phyloP scores from a whole-genome alignment of 2,888 invertebrate species.

The Pristionchus mayeri region DNA sequence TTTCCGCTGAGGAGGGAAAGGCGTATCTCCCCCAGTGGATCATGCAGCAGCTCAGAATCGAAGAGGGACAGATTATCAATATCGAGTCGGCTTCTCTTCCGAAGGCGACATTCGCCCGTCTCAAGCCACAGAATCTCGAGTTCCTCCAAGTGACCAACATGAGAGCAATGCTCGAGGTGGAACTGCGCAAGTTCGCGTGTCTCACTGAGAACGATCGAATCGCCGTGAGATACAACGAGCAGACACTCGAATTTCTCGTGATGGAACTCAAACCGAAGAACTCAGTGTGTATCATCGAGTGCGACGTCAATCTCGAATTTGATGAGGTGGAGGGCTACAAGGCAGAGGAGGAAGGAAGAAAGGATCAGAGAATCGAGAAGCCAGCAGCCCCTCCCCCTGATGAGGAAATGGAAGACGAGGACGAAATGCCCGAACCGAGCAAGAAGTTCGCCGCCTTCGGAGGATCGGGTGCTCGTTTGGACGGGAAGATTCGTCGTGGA shows the following conservation, averaged over 20 bases:
- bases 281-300: constrained; percentile 87
- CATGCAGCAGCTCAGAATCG: constrained; percentile 93
- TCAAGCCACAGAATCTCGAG: constrained; percentile 95
- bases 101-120: constrained; percentile 95
- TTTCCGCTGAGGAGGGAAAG: constrained; percentile 94
- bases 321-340: constrained; percentile 86
- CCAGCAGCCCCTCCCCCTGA: constrained; percentile 39
- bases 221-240: constrained; percentile 96
- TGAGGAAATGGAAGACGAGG: constrained; percentile 6
- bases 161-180: constrained; percentile 83
- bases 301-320: constrained; percentile 99
- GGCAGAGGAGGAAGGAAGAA: constrained; percentile 47
- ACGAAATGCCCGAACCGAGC: constrained; percentile 20
- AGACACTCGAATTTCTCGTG: constrained; percentile 87
- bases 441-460: constrained; percentile 41
- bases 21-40: constrained; percentile 99
- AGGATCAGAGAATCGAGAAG: constrained; percentile 41
- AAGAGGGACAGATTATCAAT: constrained; percentile 90
- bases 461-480: constrained; percentile 70
- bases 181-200: constrained; percentile 94
- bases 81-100: constrained; percentile 93
- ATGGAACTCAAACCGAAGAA: constrained; percentile 91
- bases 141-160: constrained; percentile 98
- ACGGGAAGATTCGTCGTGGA: constrained; percentile 62
- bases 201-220: constrained; percentile 96